Conservation (phyloP, 2,797 vertebrate species). For the Coregonus suidteri region DNA sequence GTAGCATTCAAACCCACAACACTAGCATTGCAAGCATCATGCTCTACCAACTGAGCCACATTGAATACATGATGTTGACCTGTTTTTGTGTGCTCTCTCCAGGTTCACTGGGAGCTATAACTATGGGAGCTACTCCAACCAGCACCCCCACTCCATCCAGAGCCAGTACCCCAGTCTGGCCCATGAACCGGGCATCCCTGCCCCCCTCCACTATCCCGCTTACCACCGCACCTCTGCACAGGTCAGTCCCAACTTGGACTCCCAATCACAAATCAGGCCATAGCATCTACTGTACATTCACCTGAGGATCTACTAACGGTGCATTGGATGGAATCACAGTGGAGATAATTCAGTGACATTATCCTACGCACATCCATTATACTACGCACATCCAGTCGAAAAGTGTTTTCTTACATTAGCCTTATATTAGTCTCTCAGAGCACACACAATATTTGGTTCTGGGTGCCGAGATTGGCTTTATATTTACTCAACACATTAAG, state of each 20-base stretch:
- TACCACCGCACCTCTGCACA: conserved; percentile 95
- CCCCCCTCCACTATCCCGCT: conserved; percentile 92
- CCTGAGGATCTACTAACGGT: not conserved
- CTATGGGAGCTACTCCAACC: conserved; percentile 94
- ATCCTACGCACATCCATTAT: too few species aligned
- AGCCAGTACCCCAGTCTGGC: conserved; percentile 92
- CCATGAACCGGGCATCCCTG: conserved; percentile 88
- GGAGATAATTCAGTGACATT: not conserved
- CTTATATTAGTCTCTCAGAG: not conserved
- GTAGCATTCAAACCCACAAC: too few species aligned
- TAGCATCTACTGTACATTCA: not conserved
- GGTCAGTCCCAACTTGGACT: conserved; percentile 74
- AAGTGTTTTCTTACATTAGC: not conserved
- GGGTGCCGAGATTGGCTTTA: not conserved
- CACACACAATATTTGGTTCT: not conserved
- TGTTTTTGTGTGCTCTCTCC: not conserved
- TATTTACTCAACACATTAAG: not conserved
- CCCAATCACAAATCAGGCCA: not conserved
- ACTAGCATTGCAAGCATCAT: too few species aligned
- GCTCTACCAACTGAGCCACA: too few species aligned
- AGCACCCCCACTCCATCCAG: conserved; percentile 93
- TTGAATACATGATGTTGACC: not conserved
- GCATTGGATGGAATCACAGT: not conserved
- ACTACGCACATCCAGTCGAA: not conserved
- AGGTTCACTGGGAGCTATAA: conserved; percentile 98